Conservation (phyloP, 2,113 vertebrate species). For the Callionymus lyra region DNA sequence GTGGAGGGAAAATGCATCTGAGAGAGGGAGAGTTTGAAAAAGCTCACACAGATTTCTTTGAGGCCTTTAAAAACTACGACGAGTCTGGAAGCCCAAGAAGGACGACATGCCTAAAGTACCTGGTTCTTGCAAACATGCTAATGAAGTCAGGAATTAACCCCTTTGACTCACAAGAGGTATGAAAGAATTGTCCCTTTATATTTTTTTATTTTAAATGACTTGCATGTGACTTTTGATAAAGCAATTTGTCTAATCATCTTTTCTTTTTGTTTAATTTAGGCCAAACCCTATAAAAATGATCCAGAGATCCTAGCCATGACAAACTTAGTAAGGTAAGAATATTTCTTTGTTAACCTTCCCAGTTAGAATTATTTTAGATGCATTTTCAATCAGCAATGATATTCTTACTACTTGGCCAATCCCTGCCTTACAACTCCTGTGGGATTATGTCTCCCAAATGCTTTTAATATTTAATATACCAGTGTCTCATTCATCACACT, state of each 20-base stretch:
- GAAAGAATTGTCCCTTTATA: background rate
- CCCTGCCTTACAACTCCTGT: no score
- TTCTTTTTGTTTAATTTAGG: constrained; percentile 52
- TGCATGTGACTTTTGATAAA: background rate
- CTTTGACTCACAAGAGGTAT: constrained; percentile 98
- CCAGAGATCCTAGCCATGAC: constrained; percentile 99
- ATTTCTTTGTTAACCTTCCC: background rate
- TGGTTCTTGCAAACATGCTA: constrained; percentile 98
- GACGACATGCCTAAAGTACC: constrained; percentile 98
- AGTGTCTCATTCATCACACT: no score
- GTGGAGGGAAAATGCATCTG: constrained; percentile 98
- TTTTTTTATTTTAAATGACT: background rate
- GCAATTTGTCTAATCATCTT: background rate
- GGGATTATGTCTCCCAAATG: no score
- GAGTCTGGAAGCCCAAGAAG: constrained; percentile 97
- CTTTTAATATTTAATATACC: no score
- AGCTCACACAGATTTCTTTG: constrained; percentile 99
- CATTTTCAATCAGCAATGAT: no score
- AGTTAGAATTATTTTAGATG: no score
- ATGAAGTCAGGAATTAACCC: constrained; percentile 99
- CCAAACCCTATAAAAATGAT: constrained; percentile 99
- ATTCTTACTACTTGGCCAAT: background rate
- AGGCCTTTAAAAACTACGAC: constrained; percentile 98
- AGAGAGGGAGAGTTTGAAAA: constrained; percentile 99
- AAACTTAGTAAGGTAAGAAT: constrained; percentile 95